Evolutionary conservation across 2,888 invertebrate species (phyloP), one percentile per base, ranked within the genome.

Genomic region (Standfussiana lucernea): DNA sequence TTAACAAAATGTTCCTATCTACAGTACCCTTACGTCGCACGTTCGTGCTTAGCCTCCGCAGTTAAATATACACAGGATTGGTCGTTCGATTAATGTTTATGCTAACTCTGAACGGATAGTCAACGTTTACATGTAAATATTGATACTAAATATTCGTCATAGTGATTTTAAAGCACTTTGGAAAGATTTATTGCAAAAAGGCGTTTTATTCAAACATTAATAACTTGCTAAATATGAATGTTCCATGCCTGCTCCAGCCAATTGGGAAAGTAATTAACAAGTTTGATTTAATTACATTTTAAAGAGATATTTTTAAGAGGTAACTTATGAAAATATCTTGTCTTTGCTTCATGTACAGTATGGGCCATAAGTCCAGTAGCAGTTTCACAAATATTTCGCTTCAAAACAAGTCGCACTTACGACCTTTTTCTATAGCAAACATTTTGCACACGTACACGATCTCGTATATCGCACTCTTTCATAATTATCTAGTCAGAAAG

Each of bases 21-120:
- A 59, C 3, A 3, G 13, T 53, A 53, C 15, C 3, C 0, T 59
- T 32, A 32, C 28, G 18, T 59, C 7, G 8, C 18, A 59, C 32
- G 32, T 56, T 56, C 2, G 28, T 56, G 56, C 28, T 28, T 28
- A 28, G 15, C 7, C 28, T 2, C 28, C 15, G 7, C 7, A 56
- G 15, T 61, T 47, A 56, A 71, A 67, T 64, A 47, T 72, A 56
- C 59, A 67, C 56, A 61, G 35, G 6, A 32, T 32, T 8, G 24
- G 37, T 56, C 10, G 40, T 69, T 56, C 37, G 28, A 45, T 72
- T 40, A 61, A 21, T 47, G 18, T 37, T 47, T 15, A 45, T 56
- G n/a, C 11, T 70, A 37, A 50, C 28, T 45, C 11, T 69, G 40
- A 45, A 18, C 53, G 42, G 4, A n/a, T 45, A 32, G 8, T 11